These are phyloP conservation scores for Syrphus vitripennis DNA, from an alignment of 2,888 invertebrate species.

Conservation along the genomic window DNA sequence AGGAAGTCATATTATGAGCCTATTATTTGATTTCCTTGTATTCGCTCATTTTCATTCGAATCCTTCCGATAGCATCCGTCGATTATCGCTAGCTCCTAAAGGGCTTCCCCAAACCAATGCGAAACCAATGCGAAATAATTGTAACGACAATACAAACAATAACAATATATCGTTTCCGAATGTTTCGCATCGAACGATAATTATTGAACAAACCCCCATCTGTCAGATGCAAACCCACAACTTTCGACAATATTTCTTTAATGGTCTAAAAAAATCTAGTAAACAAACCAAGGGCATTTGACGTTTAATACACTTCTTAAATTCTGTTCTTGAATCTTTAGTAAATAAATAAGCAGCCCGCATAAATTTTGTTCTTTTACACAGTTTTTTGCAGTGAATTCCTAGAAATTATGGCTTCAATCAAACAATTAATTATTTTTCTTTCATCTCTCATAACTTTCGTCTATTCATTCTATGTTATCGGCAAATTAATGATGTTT, in stretches of 20 bases:
- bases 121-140: too few species aligned
- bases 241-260: not conserved
- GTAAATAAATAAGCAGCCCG: not conserved
- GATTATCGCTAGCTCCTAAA: too few species aligned
- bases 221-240: not conserved
- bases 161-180: too few species aligned
- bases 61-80: too few species aligned
- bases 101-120: too few species aligned
- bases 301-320: not conserved
- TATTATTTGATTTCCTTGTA: too few species aligned
- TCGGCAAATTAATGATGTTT: conserved; percentile 83
- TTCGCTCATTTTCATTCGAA: too few species aligned
- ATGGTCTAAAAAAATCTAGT: conserved; percentile 5
- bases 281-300: conserved; percentile 1
- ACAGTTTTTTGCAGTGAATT: not conserved
- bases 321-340: not conserved
- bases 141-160: too few species aligned
- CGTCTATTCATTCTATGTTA: conserved; percentile 82
- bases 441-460: conserved; percentile 81
- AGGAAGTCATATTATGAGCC: too few species aligned
- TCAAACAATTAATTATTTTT: conserved; percentile 76
- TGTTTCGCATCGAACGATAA: too few species aligned
- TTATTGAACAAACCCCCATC: not conserved
- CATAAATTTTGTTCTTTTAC: not conserved
- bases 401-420: conserved; percentile 74